Conservation (phyloP, 2,888 invertebrate species). For the Galerucella pusilla region DNA sequence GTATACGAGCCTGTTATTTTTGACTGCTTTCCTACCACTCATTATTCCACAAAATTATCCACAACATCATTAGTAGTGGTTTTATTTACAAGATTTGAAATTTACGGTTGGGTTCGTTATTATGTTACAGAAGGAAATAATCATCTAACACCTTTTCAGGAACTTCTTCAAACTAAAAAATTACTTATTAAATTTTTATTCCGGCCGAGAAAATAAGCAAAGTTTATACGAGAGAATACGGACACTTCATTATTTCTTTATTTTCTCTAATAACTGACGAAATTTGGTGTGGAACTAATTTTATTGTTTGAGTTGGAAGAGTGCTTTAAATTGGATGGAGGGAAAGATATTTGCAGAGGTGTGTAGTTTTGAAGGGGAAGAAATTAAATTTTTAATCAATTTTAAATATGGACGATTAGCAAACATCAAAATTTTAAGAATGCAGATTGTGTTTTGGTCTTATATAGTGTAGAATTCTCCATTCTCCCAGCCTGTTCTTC, state of each 20-base stretch:
- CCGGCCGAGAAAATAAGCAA: constrained; percentile 61
- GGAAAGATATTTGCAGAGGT: constrained; percentile 25
- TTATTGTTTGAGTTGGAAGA: constrained; percentile 50
- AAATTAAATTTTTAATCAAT: too few species aligned
- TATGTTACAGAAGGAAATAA: not conserved
- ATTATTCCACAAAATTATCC: too few species aligned
- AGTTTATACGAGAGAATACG: constrained; percentile 62
- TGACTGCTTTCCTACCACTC: too few species aligned
- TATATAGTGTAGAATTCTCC: too few species aligned
- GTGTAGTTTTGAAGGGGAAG: not conserved
- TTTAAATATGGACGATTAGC: too few species aligned
- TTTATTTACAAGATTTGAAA: too few species aligned
- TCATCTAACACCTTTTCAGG: constrained; percentile 40
- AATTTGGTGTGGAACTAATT: constrained; percentile 48
- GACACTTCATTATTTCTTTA: constrained; percentile 62
- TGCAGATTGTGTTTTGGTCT: too few species aligned
- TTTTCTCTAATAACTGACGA: constrained; percentile 53
- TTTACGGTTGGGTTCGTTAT: not conserved
- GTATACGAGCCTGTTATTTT: too few species aligned
- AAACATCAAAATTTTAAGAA: too few species aligned
- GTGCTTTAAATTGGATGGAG: constrained; percentile 48
- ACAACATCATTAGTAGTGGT: too few species aligned
- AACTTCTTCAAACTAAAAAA: constrained; percentile 54
- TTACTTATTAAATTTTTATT: constrained; percentile 62
- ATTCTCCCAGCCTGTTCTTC: too few species aligned